These are phyloP conservation scores for Neoniphon sammara DNA, from an alignment of 2,797 vertebrate genomes.

Conservation along the genomic window DNA sequence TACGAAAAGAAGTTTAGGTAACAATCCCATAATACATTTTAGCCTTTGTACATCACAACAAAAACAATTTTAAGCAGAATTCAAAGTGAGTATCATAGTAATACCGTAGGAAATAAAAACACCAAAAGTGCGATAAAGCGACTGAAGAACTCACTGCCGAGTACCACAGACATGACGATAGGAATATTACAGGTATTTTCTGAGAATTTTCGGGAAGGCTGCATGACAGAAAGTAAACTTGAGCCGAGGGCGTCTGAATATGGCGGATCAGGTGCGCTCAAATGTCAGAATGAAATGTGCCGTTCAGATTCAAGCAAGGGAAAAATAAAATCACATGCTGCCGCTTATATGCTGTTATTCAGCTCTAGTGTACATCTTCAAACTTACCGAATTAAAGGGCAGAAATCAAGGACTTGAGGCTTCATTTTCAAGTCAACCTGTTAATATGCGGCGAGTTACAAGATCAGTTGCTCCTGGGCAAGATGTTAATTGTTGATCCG, in stretches of 20 bases:
- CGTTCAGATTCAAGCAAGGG: background rate
- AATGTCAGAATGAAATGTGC: conserved; percentile 30
- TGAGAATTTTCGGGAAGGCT: background rate
- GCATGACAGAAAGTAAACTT: conserved; percentile 9
- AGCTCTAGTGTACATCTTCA: background rate
- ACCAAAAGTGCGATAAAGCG: no score
- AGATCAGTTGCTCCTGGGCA: background rate
- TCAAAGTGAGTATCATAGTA: background rate
- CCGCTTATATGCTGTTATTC: background rate
- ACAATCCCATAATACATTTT: no score
- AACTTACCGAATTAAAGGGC: conserved; percentile 36
- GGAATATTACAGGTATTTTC: rapidly evolving
- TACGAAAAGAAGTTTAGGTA: background rate
- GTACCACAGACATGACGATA: background rate
- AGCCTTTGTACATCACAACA: background rate
- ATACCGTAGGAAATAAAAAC: background rate
- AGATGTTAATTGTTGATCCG: background rate
- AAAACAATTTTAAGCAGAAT: no score
- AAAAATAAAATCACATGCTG: background rate
- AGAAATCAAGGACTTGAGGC: conserved; percentile 3
- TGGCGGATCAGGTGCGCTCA: conserved; percentile 79
- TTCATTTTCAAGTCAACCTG: conserved; percentile 21
- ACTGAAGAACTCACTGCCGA: background rate
- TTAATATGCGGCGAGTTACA: conserved; percentile 6
- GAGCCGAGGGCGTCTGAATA: conserved; percentile 56